Evolutionary conservation across 2,113 vertebrate species (phyloP), one percentile per base, ranked within the genome.

Genomic region (Antennarius striatus): DNA sequence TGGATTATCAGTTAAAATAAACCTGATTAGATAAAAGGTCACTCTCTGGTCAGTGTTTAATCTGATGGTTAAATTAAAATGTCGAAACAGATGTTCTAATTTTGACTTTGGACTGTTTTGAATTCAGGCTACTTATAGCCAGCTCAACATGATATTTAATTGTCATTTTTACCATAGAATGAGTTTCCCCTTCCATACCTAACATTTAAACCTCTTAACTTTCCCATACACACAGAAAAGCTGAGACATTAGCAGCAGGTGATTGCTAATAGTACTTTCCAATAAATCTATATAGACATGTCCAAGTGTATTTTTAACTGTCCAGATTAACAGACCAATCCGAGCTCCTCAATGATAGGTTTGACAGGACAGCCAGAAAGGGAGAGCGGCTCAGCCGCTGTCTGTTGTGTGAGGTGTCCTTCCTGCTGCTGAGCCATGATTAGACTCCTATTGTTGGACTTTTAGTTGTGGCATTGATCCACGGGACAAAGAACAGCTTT

Each of bases 1-100:
- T 74, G 82, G 87, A 80, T 89, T 85, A 85, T 16, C 63, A 51
- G 48, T 43, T 74, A 73, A 84, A 85, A 76, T 76, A 86, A 82
- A 85, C 67, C 66, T 55, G 73, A 70, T 79, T 13, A 36, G 43
- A 61, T 71, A 36, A 36, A 36, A 43, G 59, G 71, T 83, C 63
- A 65, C 45, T 79, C 71, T 29, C 56, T 63, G 67, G 75, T 74
- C 52, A 67, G 6, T 58, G 51, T 60, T 61, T 77, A 81, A 78
- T 80, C 78, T 32, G 0, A 11, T 0, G 7, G 36, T 3, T 72
- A 78, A 63, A 74, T 72, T 39, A 66, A 88, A 75, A 65, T 79
- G 68, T 73, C 55, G 68, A 55, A 57, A 56, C 67, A 79, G 63
- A 83, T 70, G 68, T 79, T 77, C 47, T 74, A 55, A 75, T 81